These are phyloP conservation scores for Myoxocephalus aenaeus DNA, from an alignment of 2,797 vertebrate species.

Conservation along the genomic window DNA sequence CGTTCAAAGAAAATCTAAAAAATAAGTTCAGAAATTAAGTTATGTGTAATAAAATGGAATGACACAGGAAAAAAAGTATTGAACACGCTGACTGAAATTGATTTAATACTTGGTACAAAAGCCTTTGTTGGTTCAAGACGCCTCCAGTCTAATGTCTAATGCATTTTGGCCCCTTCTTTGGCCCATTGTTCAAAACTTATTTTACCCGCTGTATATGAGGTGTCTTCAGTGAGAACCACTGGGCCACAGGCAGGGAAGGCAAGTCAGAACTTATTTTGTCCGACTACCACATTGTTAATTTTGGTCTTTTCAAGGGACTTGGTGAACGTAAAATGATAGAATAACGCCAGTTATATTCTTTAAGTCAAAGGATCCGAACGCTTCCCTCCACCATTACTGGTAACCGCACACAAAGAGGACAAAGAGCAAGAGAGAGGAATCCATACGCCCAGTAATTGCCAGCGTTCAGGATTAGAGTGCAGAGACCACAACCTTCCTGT, in stretches of 20 bases:
- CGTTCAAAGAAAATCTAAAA: too few species aligned
- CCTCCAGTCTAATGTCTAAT: too few species aligned
- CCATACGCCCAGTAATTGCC: not conserved
- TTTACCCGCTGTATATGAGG: not conserved
- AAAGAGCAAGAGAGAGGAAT: slow-evolving; percentile 4
- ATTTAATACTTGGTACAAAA: too few species aligned
- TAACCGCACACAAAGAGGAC: not conserved
- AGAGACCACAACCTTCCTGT: slow-evolving; percentile 16
- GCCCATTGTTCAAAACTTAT: too few species aligned
- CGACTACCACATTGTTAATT: not conserved
- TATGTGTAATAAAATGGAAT: too few species aligned
- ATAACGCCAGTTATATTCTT: not conserved
- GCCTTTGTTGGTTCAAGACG: too few species aligned
- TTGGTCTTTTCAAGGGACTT: not conserved
- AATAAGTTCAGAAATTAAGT: too few species aligned
- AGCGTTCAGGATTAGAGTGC: slow-evolving; percentile 22
- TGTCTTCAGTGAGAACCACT: not conserved
- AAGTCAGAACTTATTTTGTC: not conserved
- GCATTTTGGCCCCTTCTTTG: too few species aligned
- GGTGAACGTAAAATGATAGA: not conserved
- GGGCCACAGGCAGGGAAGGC: not conserved
- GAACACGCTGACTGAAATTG: too few species aligned
- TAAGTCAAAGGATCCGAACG: not conserved
- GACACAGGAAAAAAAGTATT: too few species aligned
- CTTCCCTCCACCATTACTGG: not conserved